phyloP scores from a whole-genome alignment of 2,888 invertebrate species.

The Eurytoma californica region DNA sequence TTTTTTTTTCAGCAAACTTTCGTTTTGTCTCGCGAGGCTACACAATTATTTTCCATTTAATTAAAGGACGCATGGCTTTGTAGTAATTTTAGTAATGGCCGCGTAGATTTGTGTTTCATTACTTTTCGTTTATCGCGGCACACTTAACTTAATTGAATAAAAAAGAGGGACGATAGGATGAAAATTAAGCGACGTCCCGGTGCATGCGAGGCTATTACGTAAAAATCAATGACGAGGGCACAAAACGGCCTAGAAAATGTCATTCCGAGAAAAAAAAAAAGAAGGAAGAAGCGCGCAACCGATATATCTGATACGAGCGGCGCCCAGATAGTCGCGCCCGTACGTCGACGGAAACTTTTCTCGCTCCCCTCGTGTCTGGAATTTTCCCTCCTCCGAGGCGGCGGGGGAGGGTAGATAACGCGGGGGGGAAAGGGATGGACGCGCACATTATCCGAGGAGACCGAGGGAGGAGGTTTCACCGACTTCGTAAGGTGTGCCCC shows the following conservation, averaged over 20 bases:
- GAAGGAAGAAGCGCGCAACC: not conserved
- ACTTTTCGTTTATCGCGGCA: not conserved
- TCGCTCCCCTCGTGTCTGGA: not conserved
- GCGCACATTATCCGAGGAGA: constrained; percentile 11
- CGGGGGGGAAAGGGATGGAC: constrained; percentile 13
- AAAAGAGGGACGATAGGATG: no score
- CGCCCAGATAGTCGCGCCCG: constrained; percentile 6
- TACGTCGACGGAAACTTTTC: constrained; percentile 18
- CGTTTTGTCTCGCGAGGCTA: not conserved
- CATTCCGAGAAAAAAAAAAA: not conserved
- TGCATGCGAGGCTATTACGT: no score
- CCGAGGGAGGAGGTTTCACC: not conserved
- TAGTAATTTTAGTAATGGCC: no score
- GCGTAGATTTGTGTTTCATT: not conserved
- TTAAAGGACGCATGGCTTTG: no score
- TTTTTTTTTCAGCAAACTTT: not conserved
- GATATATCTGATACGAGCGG: constrained; percentile 11
- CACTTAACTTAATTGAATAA: no score
- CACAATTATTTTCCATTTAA: no score
- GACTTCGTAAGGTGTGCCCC: constrained; percentile 16
- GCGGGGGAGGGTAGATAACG: not conserved
- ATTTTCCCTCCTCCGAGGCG: constrained; percentile 26
- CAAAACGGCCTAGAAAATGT: not conserved
- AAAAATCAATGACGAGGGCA: constrained; percentile 12
- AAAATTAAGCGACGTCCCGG: no score